phyloP scores from a whole-genome alignment of 37 sponge, comb jelly and placozoan genomes.

The Cliona cf. orientalis region DNA sequence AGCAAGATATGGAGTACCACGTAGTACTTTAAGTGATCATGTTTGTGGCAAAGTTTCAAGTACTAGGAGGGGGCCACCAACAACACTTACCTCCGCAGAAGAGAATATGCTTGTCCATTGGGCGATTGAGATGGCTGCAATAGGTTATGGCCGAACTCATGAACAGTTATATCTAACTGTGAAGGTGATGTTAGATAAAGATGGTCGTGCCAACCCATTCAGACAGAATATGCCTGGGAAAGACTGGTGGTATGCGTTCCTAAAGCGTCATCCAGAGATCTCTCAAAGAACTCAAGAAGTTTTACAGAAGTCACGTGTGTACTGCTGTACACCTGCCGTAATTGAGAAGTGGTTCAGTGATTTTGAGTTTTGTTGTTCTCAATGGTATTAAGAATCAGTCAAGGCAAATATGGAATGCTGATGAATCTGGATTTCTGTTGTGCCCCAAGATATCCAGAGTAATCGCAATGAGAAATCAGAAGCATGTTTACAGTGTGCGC shows the following conservation, averaged over 20 bases:
- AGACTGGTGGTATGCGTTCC: conserved; percentile 53
- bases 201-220: conserved; percentile 29
- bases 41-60: not conserved
- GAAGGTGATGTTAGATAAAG: conserved; percentile 32
- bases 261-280: conserved; percentile 23
- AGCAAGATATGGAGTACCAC: not conserved
- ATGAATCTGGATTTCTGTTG: conserved; percentile 47
- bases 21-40: conserved; percentile 17
- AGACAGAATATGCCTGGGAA: conserved; percentile 31
- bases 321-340: conserved; percentile 11
- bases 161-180: conserved; percentile 20
- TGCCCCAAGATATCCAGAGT: conserved; percentile 40
- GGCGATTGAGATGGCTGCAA: conserved; percentile 42
- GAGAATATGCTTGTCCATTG: conserved; percentile 33
- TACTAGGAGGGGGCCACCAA: conserved; percentile 17
- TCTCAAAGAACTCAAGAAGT: conserved; percentile 5
- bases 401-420: conserved; percentile 31
- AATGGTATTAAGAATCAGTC: conserved; percentile 13
- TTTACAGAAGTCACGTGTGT: conserved; percentile 7
- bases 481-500: not conserved
- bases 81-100: conserved; percentile 20
- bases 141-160: conserved; percentile 41
- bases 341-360: conserved; percentile 18
- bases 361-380: conserved; percentile 9
- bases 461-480: not conserved